Conservation (phyloP, 1,140 invertebrate species). For the Cecropterus lyciades region DNA sequence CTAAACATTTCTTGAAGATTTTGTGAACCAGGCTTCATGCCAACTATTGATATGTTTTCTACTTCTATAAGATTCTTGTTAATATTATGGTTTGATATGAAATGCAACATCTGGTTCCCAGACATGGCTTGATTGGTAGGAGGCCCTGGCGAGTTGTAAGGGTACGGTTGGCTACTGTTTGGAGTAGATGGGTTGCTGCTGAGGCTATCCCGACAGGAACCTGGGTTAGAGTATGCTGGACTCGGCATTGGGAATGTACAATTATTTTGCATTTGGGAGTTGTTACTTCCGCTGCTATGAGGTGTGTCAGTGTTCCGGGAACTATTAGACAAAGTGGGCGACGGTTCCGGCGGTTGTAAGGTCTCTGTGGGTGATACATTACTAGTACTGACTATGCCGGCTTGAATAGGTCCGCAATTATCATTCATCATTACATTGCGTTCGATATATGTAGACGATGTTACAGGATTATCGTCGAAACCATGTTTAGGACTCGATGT, state of each 20-base stretch:
- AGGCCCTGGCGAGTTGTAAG: constrained; percentile 75
- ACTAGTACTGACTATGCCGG: constrained; percentile 90
- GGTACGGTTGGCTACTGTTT: constrained; percentile 62
- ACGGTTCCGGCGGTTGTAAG: constrained; percentile 76
- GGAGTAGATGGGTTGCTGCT: constrained; percentile 76
- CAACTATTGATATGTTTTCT: constrained; percentile 81
- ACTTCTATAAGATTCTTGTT: constrained; percentile 82
- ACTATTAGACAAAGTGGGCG: constrained; percentile 80
- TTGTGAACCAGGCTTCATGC: constrained; percentile 67
- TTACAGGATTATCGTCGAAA: constrained; percentile 88
- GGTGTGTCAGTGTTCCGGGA: constrained; percentile 79
- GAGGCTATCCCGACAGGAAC: constrained; percentile 70
- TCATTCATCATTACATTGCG: constrained; percentile 83
- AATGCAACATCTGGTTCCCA: constrained; percentile 77
- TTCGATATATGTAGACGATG: constrained; percentile 88
- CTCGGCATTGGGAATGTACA: constrained; percentile 73
- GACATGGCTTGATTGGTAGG: constrained; percentile 57
- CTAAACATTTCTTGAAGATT: constrained; percentile 58
- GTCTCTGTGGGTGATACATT: constrained; percentile 88
- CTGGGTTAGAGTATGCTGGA: constrained; percentile 73
- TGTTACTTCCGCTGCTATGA: constrained; percentile 69
- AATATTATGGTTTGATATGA: constrained; percentile 79
- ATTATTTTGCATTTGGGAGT: constrained; percentile 68
- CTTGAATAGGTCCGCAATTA: constrained; percentile 88
- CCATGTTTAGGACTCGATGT: constrained; percentile 84